Percentiles rank a stretch among this genome's conserved stretches.
phyloP scores from a whole-genome alignment of 2,797 vertebrate species.

The Rachycentron canadum region DNA sequence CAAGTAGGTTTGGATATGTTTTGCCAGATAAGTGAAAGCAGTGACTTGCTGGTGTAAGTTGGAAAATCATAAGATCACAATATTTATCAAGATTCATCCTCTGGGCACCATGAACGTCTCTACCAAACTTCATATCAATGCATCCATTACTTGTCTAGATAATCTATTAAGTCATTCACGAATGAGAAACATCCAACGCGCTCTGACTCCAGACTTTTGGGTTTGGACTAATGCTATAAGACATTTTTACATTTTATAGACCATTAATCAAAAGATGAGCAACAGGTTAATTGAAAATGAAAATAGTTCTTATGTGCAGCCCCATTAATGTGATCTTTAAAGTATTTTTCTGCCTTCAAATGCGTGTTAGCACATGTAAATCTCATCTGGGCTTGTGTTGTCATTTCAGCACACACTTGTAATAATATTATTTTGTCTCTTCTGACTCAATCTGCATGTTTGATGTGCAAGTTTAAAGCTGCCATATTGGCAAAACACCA shows the following conservation, averaged over 20 bases:
- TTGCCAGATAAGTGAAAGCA: not conserved
- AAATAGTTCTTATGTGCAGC: not conserved
- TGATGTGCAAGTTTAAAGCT: constrained; percentile 65
- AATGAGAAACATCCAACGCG: not conserved
- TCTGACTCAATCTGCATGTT: constrained; percentile 59
- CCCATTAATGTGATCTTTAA: not conserved
- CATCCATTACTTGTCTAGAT: not conserved
- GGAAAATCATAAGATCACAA: not conserved
- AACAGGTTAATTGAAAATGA: constrained; percentile 11
- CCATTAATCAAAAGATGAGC: not conserved
- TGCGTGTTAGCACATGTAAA: constrained; percentile 18
- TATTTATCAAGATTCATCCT: not conserved
- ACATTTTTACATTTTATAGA: not conserved
- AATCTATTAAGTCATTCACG: not conserved
- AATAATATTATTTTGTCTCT: constrained; percentile 59
- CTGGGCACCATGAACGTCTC: not conserved
- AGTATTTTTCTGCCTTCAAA: not conserved
- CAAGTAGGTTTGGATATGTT: too few species aligned
- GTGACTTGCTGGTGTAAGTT: not conserved
- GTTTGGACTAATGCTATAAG: not conserved
- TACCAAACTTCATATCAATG: not conserved
- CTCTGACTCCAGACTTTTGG: not conserved
- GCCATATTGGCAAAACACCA: constrained; percentile 61
- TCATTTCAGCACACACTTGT: constrained; percentile 60
- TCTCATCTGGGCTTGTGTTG: constrained; percentile 32